Base-by-base conservation (phyloP, 1,140 invertebrate species). In the Heterodera carotae region DNA sequence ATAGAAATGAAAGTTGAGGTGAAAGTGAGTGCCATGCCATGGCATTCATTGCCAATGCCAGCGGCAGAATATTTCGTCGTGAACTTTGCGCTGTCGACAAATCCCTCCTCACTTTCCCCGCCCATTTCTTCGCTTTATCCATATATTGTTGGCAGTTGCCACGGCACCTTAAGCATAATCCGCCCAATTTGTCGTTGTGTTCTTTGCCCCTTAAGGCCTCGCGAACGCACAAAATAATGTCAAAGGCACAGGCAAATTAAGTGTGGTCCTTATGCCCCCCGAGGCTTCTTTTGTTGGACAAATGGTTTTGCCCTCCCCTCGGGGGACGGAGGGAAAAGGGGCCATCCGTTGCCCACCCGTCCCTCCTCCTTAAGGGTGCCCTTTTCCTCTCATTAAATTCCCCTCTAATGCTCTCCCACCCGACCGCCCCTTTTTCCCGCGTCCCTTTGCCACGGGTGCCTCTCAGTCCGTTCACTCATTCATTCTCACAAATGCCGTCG, bases 301-400 rank as follows among this genome's bases (percentile, higher is more conserved):
- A 22, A 56, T 56, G 48, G 48, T 22, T 56, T 56, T 22, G 48
- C 48, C 48, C 12, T 4, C 48, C 15, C 12, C 12, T 12, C 15
- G 48, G 15, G 1, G 48, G 15, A 22, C 15, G 5, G 48, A 22
- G 12, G 48, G 48, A 56, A 12, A 18, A 18, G 48, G 12, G 48
- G 12, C 48, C 39, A 12, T 43, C 39, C 39, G 39, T 43, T 56
- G 12, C 18, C 48, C 48, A 22, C 18, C 48, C 22, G 12, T 18
- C 5, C 48, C 15, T 1, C 48, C 15, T 22, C 48, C 48, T 56
- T 56, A 56, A 56, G 48, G 6, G 48, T 22, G 48, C 48, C 48
- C 48, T 56, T 56, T 56, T 22, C 48, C 48, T 56, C 48, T 56
- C 48, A 56, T 56, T 56, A 56, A 43, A 56, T 56, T 56, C 48